Base-by-base conservation (phyloP, 2,797 vertebrate species). In the Mionectes olivaceus region DNA sequence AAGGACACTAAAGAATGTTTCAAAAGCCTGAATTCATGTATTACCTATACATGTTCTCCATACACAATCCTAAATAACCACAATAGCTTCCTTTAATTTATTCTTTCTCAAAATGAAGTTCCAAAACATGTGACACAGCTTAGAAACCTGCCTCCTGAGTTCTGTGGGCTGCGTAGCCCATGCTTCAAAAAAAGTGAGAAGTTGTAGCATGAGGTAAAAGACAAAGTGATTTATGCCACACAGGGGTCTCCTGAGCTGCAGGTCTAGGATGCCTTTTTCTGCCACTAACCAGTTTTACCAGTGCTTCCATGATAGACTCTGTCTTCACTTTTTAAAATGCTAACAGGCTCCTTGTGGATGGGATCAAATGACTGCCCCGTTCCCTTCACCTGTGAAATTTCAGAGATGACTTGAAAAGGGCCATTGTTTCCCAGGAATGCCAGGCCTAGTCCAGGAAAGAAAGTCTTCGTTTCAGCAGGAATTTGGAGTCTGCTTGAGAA, bases 371-470 rank as follows among this genome's bases (percentile, higher is more conserved):
- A 98, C 98, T 95, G 96, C 98, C 96, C 98, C 97, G 98, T 98
- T 98, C 98, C 98, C 98, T 98, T 99, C 99, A 99, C 99, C 99
- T 99, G 99, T 98, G 98, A 99, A 99, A 99, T 99, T 98, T 99
- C 98, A 98, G 99, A 98, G 98, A 95, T 73, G 93, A 97, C 97
- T 98, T 98, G 98, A 99, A 99, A 99, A 99, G 98, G 96, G 79
- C 96, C 98, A 99, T 99, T 99, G 99, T 99, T 98, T 98, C 97
- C 97, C 79, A 96, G 99, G 99, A 99, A 99, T 99, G 98, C 98
- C 98, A 97, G 95, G 97, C 97, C 95, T 98, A 91, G 98, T 98
- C 96, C 97, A 98, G 98, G 98, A 99, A 99, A 98, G 98, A 99
- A 98, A 98, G 98, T 98, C 97, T 99, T 99, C 98, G 99, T 99